These are phyloP conservation scores for Torymus tubicola DNA, from an alignment of 2,888 invertebrate species.

Conservation along the genomic window DNA sequence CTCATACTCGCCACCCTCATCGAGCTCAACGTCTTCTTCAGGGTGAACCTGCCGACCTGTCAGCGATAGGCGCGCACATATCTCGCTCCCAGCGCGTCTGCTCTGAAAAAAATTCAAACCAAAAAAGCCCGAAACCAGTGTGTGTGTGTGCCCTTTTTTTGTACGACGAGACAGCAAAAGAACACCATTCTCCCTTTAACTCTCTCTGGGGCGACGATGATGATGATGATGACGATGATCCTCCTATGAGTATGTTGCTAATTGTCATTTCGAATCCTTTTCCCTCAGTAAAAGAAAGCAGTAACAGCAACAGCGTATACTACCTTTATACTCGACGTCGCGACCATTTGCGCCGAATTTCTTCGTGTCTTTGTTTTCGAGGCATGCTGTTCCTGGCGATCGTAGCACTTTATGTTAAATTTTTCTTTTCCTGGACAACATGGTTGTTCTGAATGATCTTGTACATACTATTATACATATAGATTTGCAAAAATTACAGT, in stretches of 20 bases:
- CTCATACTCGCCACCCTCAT: slow-evolving; percentile 92
- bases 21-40: slow-evolving; percentile 95
- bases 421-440: background rate
- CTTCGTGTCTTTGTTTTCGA: slow-evolving; percentile 10
- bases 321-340: background rate
- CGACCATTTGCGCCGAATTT: slow-evolving; percentile 1
- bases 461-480: background rate
- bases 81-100: background rate
- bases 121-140: background rate
- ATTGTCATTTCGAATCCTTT: background rate
- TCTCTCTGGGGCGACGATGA: no score
- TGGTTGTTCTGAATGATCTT: slow-evolving; percentile 15
- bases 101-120: background rate
- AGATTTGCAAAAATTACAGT: background rate
- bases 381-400: background rate
- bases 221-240: background rate
- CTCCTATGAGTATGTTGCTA: background rate
- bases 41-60: slow-evolving; percentile 92
- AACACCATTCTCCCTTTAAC: no score
- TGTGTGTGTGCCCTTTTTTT: slow-evolving; percentile 1
- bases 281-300: slow-evolving; percentile 2
- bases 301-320: no score
- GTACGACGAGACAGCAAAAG: background rate
- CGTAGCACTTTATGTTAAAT: background rate
- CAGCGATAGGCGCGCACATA: slow-evolving; percentile 30